Percentiles rank a stretch among this genome's conserved stretches.
Evolutionary conservation across 2,113 vertebrate species (phyloP).

Genomic region (Tringa solitaria): DNA sequence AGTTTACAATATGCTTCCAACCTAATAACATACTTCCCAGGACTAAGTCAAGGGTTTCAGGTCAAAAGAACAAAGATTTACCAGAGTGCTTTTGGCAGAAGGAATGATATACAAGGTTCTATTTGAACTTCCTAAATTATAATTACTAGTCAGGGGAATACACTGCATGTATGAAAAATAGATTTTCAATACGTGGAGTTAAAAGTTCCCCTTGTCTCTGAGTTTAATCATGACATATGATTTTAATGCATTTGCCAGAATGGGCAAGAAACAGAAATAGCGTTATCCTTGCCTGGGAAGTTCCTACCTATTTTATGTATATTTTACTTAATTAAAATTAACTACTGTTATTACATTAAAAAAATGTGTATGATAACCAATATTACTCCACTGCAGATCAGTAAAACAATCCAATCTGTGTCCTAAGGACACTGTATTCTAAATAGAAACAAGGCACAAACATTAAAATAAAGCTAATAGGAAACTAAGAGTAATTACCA

Average conservation of each 20-base stretch:
- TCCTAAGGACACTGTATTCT: not conserved
- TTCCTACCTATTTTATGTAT: not conserved
- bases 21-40: not conserved
- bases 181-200: constrained; percentile 33
- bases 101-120: not conserved
- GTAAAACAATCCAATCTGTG: not conserved
- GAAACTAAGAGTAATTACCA: not conserved
- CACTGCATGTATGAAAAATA: not conserved
- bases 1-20: not conserved
- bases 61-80: constrained; percentile 49
- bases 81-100: constrained; percentile 10
- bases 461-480: not conserved
- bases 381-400: not conserved
- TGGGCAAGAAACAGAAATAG: not conserved
- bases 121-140: constrained; percentile 50
- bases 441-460: not conserved
- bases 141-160: constrained; percentile 33
- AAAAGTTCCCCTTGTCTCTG: constrained; percentile 7
- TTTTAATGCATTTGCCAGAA: not conserved
- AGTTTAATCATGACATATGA: not conserved
- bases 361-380: not conserved
- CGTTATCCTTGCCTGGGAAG: not conserved
- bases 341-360: not conserved
- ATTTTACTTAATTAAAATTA: constrained; percentile 4
- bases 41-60: constrained; percentile 8